Percentiles rank a stretch among this genome's conserved stretches.
These are phyloP conservation scores for Hyposmocoma kahamanoa DNA, from an alignment of 1,140 invertebrate genomes.

Conservation along the genomic window DNA sequence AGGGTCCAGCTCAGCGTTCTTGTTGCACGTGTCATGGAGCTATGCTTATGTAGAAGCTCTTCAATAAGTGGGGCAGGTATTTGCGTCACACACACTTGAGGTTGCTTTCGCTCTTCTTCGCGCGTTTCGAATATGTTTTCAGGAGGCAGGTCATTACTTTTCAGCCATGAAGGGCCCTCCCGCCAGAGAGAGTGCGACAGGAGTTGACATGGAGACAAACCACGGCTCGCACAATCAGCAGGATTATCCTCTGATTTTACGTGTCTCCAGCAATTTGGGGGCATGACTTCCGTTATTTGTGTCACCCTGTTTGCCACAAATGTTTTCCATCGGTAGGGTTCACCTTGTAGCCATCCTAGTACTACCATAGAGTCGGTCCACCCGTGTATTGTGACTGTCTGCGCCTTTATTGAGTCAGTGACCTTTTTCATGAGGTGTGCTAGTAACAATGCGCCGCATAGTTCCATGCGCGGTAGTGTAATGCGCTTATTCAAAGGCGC, in stretches of 20 bases:
- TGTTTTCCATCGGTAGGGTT: slow-evolving; percentile 18
- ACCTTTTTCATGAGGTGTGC: slow-evolving; percentile 16
- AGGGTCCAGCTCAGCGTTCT: neutral
- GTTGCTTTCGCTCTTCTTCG: neutral
- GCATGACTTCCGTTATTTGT: slow-evolving; percentile 1
- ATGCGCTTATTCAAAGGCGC: slow-evolving; percentile 16
- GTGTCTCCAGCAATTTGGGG: neutral
- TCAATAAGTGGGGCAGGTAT: neutral
- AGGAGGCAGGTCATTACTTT: neutral
- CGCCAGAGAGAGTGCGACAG: neutral
- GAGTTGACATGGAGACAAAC: neutral
- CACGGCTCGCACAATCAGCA: slow-evolving; percentile 1
- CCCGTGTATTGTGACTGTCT: neutral
- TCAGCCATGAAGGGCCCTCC: neutral
- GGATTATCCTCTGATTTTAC: slow-evolving; percentile 3
- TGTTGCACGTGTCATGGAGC: neutral
- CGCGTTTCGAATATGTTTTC: neutral
- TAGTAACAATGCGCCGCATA: slow-evolving; percentile 14
- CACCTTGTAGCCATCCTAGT: slow-evolving; percentile 29
- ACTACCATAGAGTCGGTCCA: slow-evolving; percentile 42
- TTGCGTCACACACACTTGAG: neutral
- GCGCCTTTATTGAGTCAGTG: slow-evolving; percentile 7
- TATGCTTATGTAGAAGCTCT: neutral
- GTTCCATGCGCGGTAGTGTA: slow-evolving; percentile 17
- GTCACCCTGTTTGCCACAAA: neutral